These are phyloP conservation scores for Oikopleura dioica DNA, from an alignment of 23 tunicate species.

Conservation along the genomic window DNA sequence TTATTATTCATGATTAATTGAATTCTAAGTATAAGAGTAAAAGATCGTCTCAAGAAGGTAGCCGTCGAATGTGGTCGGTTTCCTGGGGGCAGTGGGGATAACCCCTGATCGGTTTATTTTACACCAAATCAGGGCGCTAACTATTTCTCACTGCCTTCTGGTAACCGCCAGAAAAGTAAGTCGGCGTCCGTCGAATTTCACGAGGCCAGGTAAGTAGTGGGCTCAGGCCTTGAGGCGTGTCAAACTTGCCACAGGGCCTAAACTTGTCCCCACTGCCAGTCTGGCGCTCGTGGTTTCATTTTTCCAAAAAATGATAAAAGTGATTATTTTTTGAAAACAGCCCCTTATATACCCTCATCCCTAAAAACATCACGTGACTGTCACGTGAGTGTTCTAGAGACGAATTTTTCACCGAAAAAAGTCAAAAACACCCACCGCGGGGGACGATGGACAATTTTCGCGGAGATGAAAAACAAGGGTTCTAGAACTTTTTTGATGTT, in stretches of 20 bases:
- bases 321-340: no score
- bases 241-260: not conserved
- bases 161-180: not conserved
- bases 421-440: no score
- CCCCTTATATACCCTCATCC: no score
- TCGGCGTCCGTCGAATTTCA: not conserved
- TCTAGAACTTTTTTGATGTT: no score
- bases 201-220: not conserved
- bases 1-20: no score
- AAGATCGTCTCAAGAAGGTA: no score
- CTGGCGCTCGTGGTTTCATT: not conserved
- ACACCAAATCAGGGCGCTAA: not conserved
- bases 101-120: not conserved
- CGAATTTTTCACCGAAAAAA: no score
- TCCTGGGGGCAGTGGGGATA: conserved; percentile 7
- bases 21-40: no score
- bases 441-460: no score
- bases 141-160: conserved; percentile 13
- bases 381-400: no score
- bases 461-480: no score
- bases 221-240: not conserved
- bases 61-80: not conserved
- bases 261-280: conserved; percentile 14
- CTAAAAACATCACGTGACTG: no score
- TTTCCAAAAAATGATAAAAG: not conserved